These are phyloP conservation scores for Vulpes vulpes DNA, from an alignment of 2,113 vertebrate genomes.

Conservation along the genomic window DNA sequence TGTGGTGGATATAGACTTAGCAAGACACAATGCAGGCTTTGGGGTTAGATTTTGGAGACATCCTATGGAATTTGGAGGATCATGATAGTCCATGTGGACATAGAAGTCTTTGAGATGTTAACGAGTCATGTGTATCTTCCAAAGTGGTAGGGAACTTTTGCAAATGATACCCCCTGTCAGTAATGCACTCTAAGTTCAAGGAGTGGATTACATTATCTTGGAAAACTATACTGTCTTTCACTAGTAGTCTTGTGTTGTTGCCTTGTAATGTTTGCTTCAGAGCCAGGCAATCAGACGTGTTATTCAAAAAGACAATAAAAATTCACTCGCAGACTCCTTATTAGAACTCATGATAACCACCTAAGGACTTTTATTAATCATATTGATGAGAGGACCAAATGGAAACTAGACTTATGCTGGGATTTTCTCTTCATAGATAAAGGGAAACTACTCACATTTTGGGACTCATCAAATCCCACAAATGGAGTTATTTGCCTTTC, in stretches of 20 bases:
- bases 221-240: neutral
- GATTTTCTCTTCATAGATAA: neutral
- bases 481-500: conserved; percentile 7
- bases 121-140: neutral
- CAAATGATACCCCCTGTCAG: neutral
- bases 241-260: neutral
- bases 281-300: neutral
- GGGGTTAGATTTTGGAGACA: neutral
- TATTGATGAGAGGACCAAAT: neutral
- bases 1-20: neutral
- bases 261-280: neutral
- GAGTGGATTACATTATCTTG: neutral
- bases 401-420: neutral
- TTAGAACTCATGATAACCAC: neutral
- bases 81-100: no score
- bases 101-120: neutral
- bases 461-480: conserved; percentile 19
- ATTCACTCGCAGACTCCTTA: neutral
- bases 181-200: neutral
- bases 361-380: conserved; percentile 39
- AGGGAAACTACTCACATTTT: conserved; percentile 30
- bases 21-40: neutral
- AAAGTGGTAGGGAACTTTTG: neutral
- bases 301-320: neutral
- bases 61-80: neutral